Percentiles rank a stretch among this genome's conserved stretches.
Conservation (phyloP, 2,888 invertebrate species). For the Mantis religiosa region DNA sequence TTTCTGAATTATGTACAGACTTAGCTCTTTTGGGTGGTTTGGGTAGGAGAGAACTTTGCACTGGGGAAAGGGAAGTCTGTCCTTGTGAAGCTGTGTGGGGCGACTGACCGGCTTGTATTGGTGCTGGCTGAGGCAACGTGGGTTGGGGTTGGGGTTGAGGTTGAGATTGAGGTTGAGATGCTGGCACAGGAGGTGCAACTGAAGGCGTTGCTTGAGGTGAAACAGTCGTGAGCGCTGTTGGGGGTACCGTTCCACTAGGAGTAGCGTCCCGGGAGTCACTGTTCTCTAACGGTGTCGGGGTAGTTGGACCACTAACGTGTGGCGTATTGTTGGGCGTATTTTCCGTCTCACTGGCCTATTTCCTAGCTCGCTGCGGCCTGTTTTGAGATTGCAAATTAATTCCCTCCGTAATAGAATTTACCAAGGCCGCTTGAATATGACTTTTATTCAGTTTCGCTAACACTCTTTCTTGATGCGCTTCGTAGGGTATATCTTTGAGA, state of each 20-base stretch:
- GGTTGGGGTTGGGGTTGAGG: no score
- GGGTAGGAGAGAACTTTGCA: slow-evolving; percentile 51
- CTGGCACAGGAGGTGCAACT: background rate
- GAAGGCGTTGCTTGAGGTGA: slow-evolving; percentile 24
- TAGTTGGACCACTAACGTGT: slow-evolving; percentile 44
- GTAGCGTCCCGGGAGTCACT: slow-evolving; percentile 33
- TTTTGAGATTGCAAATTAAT: slow-evolving; percentile 87
- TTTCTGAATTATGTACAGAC: slow-evolving; percentile 53
- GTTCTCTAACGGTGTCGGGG: slow-evolving; percentile 39
- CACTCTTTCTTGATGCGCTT: slow-evolving; percentile 89
- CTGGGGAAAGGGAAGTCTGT: slow-evolving; percentile 55
- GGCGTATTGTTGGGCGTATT: slow-evolving; percentile 41
- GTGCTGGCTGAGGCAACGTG: slow-evolving; percentile 35
- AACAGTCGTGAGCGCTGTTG: slow-evolving; percentile 29
- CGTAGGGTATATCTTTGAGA: slow-evolving; percentile 98
- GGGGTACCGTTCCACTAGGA: slow-evolving; percentile 31
- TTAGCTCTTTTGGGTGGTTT: slow-evolving; percentile 67
- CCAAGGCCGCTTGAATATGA: slow-evolving; percentile 86
- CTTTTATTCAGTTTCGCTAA: slow-evolving; percentile 90
- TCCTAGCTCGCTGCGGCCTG: slow-evolving; percentile 74
- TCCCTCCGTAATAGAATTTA: slow-evolving; percentile 91
- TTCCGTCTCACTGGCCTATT: slow-evolving; percentile 57
- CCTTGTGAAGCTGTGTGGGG: slow-evolving; percentile 40
- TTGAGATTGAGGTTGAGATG: background rate
- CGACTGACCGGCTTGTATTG: slow-evolving; percentile 43